Conservation (phyloP, 1,140 invertebrate genomes). For the Rhizoglyphus robini region DNA sequence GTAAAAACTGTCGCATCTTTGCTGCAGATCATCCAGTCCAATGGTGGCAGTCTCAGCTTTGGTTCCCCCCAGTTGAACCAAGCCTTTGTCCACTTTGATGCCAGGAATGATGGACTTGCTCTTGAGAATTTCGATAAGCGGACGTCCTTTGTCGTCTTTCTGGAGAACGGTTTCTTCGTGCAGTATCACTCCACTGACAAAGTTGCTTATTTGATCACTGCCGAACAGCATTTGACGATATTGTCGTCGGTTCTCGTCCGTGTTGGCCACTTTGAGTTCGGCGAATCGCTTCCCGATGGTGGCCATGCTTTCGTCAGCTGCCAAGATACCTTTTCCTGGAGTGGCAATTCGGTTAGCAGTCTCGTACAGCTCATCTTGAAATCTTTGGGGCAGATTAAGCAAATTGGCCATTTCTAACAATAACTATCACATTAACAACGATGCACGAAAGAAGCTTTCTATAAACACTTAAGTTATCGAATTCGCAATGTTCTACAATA, state of each 20-base stretch:
- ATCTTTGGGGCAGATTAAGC: conserved; percentile 31
- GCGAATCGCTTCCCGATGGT: conserved; percentile 73
- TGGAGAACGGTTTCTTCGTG: conserved; percentile 98
- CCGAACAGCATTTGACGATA: conserved; percentile 78
- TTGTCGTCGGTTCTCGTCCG: conserved; percentile 63
- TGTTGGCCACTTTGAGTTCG: conserved; percentile 58
- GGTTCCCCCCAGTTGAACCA: conserved; percentile 72
- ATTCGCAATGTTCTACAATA: too few species aligned
- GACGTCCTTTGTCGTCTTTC: conserved; percentile 69
- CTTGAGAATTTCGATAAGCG: conserved; percentile 64
- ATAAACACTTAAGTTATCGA: too few species aligned
- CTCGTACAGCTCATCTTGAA: conserved; percentile 39
- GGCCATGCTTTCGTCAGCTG: conserved; percentile 47
- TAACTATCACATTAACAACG: too few species aligned
- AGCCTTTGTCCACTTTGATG: conserved; percentile 82
- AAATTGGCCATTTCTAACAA: not conserved
- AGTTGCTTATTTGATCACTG: conserved; percentile 48
- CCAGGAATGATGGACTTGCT: conserved; percentile 74
- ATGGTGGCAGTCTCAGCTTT: conserved; percentile 91
- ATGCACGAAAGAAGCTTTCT: too few species aligned
- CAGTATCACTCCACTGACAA: conserved; percentile 79
- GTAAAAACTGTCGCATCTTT: conserved; percentile 92
- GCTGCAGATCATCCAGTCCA: conserved; percentile 83
- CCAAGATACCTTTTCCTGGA: conserved; percentile 45
- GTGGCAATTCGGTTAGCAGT: conserved; percentile 44